Conservation (phyloP, 64 coral and sea anemone genomes). For the Dendrophyllia cribrosa region DNA sequence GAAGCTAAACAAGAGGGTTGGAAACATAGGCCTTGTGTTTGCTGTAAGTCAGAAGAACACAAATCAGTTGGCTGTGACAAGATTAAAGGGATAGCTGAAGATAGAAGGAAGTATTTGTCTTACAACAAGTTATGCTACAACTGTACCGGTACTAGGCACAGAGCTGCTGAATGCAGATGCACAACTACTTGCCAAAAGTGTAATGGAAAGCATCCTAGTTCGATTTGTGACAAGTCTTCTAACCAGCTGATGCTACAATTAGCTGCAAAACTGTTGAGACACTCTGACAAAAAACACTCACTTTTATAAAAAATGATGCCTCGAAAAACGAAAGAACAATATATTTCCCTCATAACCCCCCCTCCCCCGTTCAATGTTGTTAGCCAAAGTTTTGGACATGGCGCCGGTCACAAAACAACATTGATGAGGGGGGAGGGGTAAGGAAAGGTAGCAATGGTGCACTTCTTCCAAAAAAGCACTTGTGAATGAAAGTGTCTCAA, state of each 20-base stretch:
- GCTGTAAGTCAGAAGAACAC: slow-evolving; percentile 29
- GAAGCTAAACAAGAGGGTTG: slow-evolving; percentile 49
- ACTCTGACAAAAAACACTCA: too few relatives aligned
- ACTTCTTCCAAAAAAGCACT: too few relatives aligned
- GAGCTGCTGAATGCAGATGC: slow-evolving; percentile 31
- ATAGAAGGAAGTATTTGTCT: slow-evolving; percentile 22
- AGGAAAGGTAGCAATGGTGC: too few relatives aligned
- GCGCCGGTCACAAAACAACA: too few relatives aligned
- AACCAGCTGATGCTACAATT: slow-evolving; percentile 16
- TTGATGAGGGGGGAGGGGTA: too few relatives aligned
- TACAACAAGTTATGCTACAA: slow-evolving; percentile 61
- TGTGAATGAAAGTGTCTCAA: too few relatives aligned
- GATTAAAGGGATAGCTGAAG: slow-evolving; percentile 11
- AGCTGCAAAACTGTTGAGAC: too few relatives aligned
- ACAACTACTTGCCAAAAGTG: slow-evolving; percentile 41
- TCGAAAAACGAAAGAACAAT: too few relatives aligned
- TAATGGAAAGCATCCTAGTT: slow-evolving; percentile 34
- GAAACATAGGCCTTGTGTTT: slow-evolving; percentile 22
- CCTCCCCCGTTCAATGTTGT: too few relatives aligned
- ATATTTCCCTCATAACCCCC: too few relatives aligned
- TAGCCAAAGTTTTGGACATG: too few relatives aligned
- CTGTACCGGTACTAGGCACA: slow-evolving; percentile 42
- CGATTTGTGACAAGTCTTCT: slow-evolving; percentile 40
- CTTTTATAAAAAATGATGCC: too few relatives aligned
- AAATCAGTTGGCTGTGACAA: slow-evolving; percentile 37